Evolutionary conservation across 2,797 vertebrate genomes (phyloP).

Genomic region (Oophaga sylvatica): DNA sequence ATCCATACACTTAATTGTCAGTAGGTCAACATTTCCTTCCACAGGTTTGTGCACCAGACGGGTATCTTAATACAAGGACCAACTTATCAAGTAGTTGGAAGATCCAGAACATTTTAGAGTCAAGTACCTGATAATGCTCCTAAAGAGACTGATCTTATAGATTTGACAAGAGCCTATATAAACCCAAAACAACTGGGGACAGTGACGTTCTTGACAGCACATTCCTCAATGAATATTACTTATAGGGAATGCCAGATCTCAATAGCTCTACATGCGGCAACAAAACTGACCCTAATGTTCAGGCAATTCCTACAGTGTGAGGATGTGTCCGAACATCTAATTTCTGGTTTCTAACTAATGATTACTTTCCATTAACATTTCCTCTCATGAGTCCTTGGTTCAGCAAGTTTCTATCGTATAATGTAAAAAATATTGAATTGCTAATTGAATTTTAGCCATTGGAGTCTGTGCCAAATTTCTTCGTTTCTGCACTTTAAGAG

Average conservation of each 20-base stretch:
- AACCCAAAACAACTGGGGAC: background rate
- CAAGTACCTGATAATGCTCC: background rate
- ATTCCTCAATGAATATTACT: background rate
- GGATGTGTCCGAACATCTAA: background rate
- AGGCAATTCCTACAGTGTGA: background rate
- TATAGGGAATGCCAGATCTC: background rate
- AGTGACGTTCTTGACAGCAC: no score
- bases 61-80: background rate
- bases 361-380: background rate
- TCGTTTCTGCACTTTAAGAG: background rate
- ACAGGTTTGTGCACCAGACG: background rate
- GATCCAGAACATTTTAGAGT: slow-evolving; percentile 25
- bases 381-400: background rate
- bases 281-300: background rate
- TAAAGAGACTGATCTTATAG: background rate
- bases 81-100: background rate
- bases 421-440: background rate
- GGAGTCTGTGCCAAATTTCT: background rate
- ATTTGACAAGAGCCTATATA: slow-evolving; percentile 14
- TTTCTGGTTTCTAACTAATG: background rate
- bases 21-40: background rate
- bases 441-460: background rate
- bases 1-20: background rate
- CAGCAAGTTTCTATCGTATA: background rate
- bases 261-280: background rate